These are phyloP conservation scores for Theristicus caerulescens DNA, from an alignment of 2,113 vertebrate genomes.

Conservation along the genomic window DNA sequence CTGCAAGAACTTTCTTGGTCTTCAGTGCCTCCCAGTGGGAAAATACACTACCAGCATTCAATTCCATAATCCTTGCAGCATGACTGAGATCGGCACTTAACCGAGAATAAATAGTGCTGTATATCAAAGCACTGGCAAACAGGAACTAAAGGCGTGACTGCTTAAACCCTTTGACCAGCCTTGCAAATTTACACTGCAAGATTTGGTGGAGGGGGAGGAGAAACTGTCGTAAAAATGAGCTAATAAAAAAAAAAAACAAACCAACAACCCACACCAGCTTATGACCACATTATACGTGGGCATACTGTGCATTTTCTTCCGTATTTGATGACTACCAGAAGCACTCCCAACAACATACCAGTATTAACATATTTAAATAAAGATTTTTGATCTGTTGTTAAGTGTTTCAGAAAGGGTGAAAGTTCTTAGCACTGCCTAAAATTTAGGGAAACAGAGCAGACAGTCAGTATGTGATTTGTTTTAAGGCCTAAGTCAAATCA, in stretches of 20 bases:
- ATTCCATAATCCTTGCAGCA: background rate
- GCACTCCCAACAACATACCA: background rate
- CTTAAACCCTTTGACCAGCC: background rate
- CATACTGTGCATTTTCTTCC: background rate
- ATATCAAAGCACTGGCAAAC: background rate
- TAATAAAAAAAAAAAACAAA: background rate
- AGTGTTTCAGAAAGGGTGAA: background rate
- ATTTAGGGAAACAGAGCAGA: constrained; percentile 44
- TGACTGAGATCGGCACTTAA: background rate
- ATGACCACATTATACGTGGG: background rate
- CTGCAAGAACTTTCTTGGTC: background rate
- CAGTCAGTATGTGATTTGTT: constrained; percentile 11
- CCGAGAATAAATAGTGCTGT: background rate
- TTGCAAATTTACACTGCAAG: background rate
- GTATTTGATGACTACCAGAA: background rate
- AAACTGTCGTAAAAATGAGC: background rate
- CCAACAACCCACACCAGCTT: background rate
- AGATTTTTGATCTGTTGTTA: background rate
- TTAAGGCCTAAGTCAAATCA: background rate
- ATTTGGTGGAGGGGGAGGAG: background rate
- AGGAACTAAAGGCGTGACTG: background rate
- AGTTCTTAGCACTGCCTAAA: background rate
- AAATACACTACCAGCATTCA: background rate
- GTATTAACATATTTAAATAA: background rate
- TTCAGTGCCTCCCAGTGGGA: constrained; percentile 24